Evolutionary conservation across 2,797 vertebrate genomes (phyloP).

Genomic region (Tympanoctomys barrerae): DNA sequence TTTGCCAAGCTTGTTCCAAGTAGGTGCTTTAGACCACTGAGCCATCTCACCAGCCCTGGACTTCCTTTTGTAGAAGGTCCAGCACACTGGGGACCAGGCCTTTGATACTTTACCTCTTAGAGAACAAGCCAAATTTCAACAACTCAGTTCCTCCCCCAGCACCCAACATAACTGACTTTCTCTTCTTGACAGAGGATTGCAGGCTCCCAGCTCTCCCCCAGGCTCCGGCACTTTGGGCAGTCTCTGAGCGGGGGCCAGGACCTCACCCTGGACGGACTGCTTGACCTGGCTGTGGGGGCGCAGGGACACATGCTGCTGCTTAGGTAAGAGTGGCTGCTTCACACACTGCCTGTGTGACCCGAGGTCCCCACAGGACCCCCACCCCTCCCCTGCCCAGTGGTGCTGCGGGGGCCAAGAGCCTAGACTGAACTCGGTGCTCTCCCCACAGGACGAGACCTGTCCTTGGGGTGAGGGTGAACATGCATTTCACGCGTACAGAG

Average conservation of each 20-base stretch:
- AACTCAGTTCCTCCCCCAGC: neutral
- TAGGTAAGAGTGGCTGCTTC: slow-evolving; percentile 85
- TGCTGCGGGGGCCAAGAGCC: neutral
- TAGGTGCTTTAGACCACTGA: too few relatives aligned
- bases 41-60: neutral
- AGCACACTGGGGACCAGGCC: neutral
- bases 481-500: slow-evolving; percentile 81
- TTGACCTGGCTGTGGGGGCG: slow-evolving; percentile 91
- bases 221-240: slow-evolving; percentile 89
- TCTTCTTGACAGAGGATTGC: slow-evolving; percentile 75
- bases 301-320: slow-evolving; percentile 89
- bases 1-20: too few relatives aligned
- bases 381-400: neutral
- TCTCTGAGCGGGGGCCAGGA: slow-evolving; percentile 90
- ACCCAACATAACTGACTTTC: neutral
- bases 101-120: neutral
- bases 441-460: slow-evolving; percentile 90
- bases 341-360: neutral
- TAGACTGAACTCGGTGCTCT: neutral
- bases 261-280: slow-evolving; percentile 88
- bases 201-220: neutral
- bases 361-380: neutral
- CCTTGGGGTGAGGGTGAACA: slow-evolving; percentile 81
- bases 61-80: neutral
- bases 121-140: too few relatives aligned